Conservation (phyloP, 2,797 vertebrate genomes). For the Hydrolagus colliei region DNA sequence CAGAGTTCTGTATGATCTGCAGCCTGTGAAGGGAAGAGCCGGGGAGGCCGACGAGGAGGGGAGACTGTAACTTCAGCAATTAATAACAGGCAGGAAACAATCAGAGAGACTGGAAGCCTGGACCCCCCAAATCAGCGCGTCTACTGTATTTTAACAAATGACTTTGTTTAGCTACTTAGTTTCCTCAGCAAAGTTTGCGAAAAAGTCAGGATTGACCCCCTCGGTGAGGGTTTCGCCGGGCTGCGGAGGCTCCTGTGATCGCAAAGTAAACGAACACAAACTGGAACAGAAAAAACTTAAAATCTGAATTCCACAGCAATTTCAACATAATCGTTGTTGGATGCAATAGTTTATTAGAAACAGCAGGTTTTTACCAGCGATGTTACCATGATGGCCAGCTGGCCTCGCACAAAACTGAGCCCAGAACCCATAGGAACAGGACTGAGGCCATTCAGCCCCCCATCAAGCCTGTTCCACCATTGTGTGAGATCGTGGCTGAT, state of each 20-base stretch:
- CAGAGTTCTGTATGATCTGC: no score
- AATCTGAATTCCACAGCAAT: conserved; percentile 9
- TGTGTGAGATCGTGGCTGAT: no score
- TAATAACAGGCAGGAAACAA: neutral
- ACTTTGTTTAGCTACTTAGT: neutral
- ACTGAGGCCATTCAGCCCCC: no score
- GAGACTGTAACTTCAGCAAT: neutral
- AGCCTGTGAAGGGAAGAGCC: no score
- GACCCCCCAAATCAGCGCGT: no score
- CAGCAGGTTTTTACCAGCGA: neutral
- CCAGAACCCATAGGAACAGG: no score
- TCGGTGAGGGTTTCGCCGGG: neutral
- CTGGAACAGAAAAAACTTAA: conserved; percentile 18
- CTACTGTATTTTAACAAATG: no score
- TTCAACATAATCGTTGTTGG: conserved; percentile 14
- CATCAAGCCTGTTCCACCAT: no score
- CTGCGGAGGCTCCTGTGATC: neutral
- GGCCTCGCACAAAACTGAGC: neutral
- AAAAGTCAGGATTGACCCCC: neutral
- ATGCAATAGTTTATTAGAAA: conserved; percentile 2
- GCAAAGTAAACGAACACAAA: conserved; percentile 6
- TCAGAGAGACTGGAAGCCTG: neutral
- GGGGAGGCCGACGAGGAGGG: no score
- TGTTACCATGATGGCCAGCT: neutral
- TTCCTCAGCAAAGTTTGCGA: conserved; percentile 4